Base-by-base conservation (phyloP, 2,888 invertebrate genomes). In the Mystacides longicornis region DNA sequence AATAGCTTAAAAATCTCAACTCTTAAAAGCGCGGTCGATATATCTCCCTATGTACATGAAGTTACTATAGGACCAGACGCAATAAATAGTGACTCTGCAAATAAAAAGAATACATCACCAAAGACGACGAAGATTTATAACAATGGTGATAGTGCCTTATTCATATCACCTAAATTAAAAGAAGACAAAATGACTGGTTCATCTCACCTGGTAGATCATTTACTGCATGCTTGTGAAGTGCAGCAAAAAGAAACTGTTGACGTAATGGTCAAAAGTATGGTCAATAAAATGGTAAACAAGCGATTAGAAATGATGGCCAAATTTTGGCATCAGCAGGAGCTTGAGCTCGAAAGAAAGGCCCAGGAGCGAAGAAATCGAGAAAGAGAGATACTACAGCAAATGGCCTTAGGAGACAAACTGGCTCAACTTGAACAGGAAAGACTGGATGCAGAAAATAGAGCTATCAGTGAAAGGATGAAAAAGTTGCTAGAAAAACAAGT, bases 1-100 rank as follows among this genome's bases (percentile, higher is more conserved):
- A 75, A 75, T 54, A 73, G 73, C 63, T 66, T 83, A 48, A 79
- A 82, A 63, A 70, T 81, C 56, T 80, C 83, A 2, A 81, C 81
- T 3, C 66, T 85, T 21, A 75, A 73, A 33, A 84, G 82, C 66
- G 80, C 80, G 2, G 76, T 75, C 18, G 70, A 71, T 64, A 74
- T 82, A 22, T 79, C 79, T 57, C 72, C 74, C 2, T 64, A 67
- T 31, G 69, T 81, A 1, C 73, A 73, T 60, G 73, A 77, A 67
- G 76, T 76, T 1, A 82, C 81, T 0, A 74, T 80, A 54, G 79
- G 79, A 1, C 78, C 79, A 1, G 69, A 49, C 23, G 31, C 45
- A 42, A 18, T 49, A 16, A 37, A 37, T 37, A 16, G 37, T 3
- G 14, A 14, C 21, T n/a, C 11, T 21, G n/a, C 47, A n/a, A 16